Base-by-base conservation (phyloP, 2,797 vertebrate species). In the Myotis vivesi region DNA sequence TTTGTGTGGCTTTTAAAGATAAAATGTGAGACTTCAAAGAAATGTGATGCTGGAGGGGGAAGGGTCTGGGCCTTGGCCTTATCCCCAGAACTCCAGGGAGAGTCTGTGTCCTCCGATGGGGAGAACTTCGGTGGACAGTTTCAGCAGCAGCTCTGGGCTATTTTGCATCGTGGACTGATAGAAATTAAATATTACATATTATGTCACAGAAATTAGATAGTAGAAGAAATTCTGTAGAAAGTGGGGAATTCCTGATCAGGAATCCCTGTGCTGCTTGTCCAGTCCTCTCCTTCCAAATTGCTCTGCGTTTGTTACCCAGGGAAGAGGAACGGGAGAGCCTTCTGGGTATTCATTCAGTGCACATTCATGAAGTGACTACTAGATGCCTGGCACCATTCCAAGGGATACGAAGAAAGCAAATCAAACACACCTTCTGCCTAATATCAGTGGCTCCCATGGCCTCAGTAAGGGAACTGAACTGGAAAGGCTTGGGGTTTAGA, bases 1-100 rank as follows among this genome's bases (percentile, higher is more conserved):
- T 89, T 77, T 96, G 51, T 38, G 46, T 87, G 38, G 23, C 49
- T 64, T 95, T 91, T 64, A 83, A 94, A 91, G 64, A 64, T 80
- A 89, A 95, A 92, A 83, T 55, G 15, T 79, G 64, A 91, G 55
- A 66, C 55, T 90, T 96, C 55, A 86, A 66, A 77, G 57, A 95
- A 66, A 51, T 81, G 57, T 85, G 73, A 72, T 66, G 46, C 13
- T 75, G 76, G 57, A 82, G 44, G 64, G 23, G 72, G n/a, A 69
- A 75, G 91, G 62, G 62, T 51, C 77, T 89, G 73, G 38, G 38
- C 38, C 33, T 77, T 44, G 38, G 38, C 38, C 33, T 77, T 36
- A 30, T 64, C 44, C 71, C 36, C 20, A 85, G 69, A 30, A 59
- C 81, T 62, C 68, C 12, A 15, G 38, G 62, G 17, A 72, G 28